Base-by-base conservation (phyloP, 2,888 invertebrate species). In the Callimorpha dominula region DNA sequence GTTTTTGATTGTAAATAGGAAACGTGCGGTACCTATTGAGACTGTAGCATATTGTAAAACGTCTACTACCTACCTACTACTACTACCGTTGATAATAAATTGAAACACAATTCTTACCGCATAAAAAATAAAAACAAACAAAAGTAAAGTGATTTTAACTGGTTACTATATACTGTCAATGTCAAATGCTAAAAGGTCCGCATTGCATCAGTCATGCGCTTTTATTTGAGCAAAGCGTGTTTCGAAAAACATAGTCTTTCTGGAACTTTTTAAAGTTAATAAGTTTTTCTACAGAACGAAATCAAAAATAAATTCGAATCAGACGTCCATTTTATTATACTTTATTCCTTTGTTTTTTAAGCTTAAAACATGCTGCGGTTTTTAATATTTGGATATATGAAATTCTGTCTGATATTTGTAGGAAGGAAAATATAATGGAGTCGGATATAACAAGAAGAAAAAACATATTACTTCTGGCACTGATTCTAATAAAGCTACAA, bases 361-460 rank as follows among this genome's bases (percentile, higher is more conserved):
- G 40, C 31, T 62, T 40, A 50, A 20, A 42, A 49, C 15, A 54
- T 57, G 8, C 43, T 70, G 64, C 43, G 63, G 43, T 57, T 70
- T 71, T 71, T 69, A 72, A 75, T 74, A 74, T 71, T 43, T 43
- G 8, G 43, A 6, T 43, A 6, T 43, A 43, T n/a, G n/a, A n/a
- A n/a, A n/a, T n/a, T n/a, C n/a, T n/a, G n/a, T n/a, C n/a, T n/a
- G n/a, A n/a, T n/a, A n/a, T n/a, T n/a, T n/a, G n/a, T n/a, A n/a
- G n/a, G n/a, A n/a, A n/a, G n/a, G n/a, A n/a, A n/a, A n/a, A n/a
- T n/a, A n/a, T n/a, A n/a, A 31, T 31, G 31, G 31, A 31, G 31
- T 31, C 31, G 31, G 31, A 31, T 31, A 31, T 31, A 31, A 31
- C 31, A 31, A 31, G 2, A 31, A 31, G 31, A 31, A 31, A 31